Percentiles rank a stretch among this genome's conserved stretches.
Evolutionary conservation across 2,113 vertebrate genomes (phyloP).

Genomic region (Spermophilus dauricus): DNA sequence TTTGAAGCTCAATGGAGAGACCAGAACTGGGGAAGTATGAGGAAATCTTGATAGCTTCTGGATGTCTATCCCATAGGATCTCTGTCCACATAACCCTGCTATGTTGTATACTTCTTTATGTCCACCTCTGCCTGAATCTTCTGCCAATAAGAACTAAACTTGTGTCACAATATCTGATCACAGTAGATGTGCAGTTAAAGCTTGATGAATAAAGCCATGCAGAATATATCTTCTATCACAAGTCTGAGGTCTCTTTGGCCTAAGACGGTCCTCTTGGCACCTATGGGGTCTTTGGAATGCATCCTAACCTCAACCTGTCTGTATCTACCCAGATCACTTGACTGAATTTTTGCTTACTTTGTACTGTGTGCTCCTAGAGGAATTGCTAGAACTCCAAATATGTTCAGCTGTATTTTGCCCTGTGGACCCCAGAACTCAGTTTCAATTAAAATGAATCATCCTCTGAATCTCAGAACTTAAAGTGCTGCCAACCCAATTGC

Average conservation of each 20-base stretch:
- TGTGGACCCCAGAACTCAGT: background rate
- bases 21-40: background rate
- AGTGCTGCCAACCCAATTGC: background rate
- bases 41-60: background rate
- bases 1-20: background rate
- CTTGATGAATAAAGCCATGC: background rate
- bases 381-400: background rate
- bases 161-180: background rate
- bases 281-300: background rate
- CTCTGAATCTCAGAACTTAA: background rate
- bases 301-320: background rate
- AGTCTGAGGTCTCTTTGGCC: background rate
- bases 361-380: background rate
- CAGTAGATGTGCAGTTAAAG: background rate
- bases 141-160: background rate
- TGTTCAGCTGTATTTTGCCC: background rate
- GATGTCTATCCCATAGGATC: background rate
- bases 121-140: background rate
- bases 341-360: background rate
- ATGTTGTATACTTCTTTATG: background rate
- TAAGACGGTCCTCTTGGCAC: background rate
- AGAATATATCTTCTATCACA: background rate
- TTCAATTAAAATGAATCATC: slow-evolving; percentile 2
- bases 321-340: background rate
- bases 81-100: background rate